Base-by-base conservation (phyloP, 2,113 vertebrate species). In the Barnardius zonarius region DNA sequence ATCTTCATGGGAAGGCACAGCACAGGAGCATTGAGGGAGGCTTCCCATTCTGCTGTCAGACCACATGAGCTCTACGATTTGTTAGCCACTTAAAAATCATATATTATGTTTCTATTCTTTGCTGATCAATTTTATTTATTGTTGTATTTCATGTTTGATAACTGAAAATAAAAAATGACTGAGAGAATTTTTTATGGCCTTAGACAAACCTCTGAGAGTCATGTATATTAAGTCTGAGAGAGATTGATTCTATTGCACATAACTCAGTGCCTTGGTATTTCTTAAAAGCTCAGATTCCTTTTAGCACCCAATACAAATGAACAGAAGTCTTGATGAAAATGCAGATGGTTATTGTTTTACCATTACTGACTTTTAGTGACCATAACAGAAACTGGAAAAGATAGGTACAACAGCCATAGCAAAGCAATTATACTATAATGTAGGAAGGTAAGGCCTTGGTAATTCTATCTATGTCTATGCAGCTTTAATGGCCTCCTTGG, bases 91-190 rank as follows among this genome's bases (percentile, higher is more conserved):
- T 79, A 43, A 87, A 95, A 80, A 86, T 39, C 5, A 0, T 90
- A 66, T 86, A 68, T 85, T 91, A 70, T 43, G 14, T 27, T 94
- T 93, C 88, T 88, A 75, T 88, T 93, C 73, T 86, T 24, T 81
- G 48, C 28, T 86, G 49, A 92, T 88, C 72, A 44, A 55, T 72
- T 84, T 86, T 83, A 70, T 91, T 89, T 95, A 64, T 82, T 89
- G 69, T 59, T 82, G 23, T 73, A 74, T 76, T 76, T 93, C 73
- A 66, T 37, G 24, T 90, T 79, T 94, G 61, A 92, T 92, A 94
- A 88, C 55, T 86, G 77, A 24, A 74, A 88, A 83, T 95, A 86
- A 93, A 94, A 94, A 90, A 86, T 72, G 20, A 49, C 76, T 72
- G 30, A 52, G 30, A 41, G 6, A 70, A 61, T 35, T 78, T 67